Percentiles rank a stretch among this genome's conserved stretches.
Conservation (phyloP, 2,888 invertebrate species). For the Drosophila kuntzei region DNA sequence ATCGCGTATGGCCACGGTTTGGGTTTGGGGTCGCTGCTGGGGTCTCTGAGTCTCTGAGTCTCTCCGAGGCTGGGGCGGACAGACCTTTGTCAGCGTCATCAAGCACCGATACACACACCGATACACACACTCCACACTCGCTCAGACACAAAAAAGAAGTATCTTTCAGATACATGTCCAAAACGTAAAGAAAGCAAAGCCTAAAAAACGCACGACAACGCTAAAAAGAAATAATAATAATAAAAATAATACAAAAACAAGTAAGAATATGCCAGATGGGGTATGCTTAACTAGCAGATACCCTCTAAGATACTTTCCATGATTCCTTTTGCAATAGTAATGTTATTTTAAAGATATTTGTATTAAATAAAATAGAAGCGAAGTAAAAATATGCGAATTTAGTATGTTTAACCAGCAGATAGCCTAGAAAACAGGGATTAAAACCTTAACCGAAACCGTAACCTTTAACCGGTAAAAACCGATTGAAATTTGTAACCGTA, state of each 20-base stretch:
- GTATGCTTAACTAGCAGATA: neutral
- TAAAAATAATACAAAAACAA: slow-evolving; percentile 64
- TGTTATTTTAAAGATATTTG: neutral
- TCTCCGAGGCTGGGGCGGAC: slow-evolving; percentile 48
- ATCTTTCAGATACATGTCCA: slow-evolving; percentile 78
- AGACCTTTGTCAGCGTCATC: slow-evolving; percentile 81
- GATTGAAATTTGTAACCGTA: no score
- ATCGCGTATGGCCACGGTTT: slow-evolving; percentile 72
- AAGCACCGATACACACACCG: slow-evolving; percentile 45
- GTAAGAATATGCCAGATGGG: neutral
- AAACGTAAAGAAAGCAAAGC: slow-evolving; percentile 75
- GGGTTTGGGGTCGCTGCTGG: slow-evolving; percentile 43
- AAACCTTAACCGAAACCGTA: no score
- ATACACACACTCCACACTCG: slow-evolving; percentile 3
- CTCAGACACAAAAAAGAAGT: slow-evolving; percentile 48
- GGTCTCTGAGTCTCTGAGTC: slow-evolving; percentile 22
- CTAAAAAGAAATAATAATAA: slow-evolving; percentile 52
- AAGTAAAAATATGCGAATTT: neutral
- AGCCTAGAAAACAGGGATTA: no score
- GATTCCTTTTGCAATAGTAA: neutral
- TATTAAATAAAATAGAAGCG: neutral
- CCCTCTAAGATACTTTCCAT: neutral
- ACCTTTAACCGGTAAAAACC: no score
- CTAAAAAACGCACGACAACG: slow-evolving; percentile 55
- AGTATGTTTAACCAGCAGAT: neutral